Conservation (phyloP, 1,140 invertebrate species). For the Solenopsis invicta region DNA sequence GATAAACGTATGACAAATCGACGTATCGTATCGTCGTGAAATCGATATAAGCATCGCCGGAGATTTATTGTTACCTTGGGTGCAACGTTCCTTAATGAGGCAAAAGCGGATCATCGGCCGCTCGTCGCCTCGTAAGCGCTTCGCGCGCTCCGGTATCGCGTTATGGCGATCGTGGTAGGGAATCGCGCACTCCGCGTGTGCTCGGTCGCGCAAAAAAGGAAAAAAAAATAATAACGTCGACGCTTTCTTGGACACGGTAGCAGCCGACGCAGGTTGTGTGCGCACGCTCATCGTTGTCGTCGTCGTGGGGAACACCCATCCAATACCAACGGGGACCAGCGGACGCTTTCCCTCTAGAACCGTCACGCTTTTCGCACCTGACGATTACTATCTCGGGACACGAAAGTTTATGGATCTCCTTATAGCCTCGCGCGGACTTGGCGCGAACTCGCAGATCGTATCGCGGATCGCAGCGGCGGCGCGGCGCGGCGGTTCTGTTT, state of each 20-base stretch:
- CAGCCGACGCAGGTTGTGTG: slow-evolving; percentile 20
- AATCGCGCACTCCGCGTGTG: background rate
- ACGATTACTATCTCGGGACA: slow-evolving; percentile 83
- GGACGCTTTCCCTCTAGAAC: slow-evolving; percentile 85
- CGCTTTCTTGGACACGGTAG: slow-evolving; percentile 29
- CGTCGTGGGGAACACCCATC: slow-evolving; percentile 43
- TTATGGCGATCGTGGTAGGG: background rate
- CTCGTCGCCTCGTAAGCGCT: slow-evolving; percentile 5
- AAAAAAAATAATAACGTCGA: background rate
- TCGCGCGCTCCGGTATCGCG: slow-evolving; percentile 17
- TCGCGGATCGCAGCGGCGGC: slow-evolving; percentile 52
- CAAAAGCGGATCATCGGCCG: slow-evolving; percentile 49
- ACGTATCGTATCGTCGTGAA: slow-evolving; percentile 58
- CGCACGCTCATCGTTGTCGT: slow-evolving; percentile 48
- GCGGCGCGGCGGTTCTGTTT: slow-evolving; percentile 25
- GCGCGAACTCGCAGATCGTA: slow-evolving; percentile 68
- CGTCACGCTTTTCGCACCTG: slow-evolving; percentile 87
- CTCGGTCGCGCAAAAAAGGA: background rate
- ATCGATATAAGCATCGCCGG: slow-evolving; percentile 50
- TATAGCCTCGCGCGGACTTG: slow-evolving; percentile 49
- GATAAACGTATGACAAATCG: slow-evolving; percentile 64
- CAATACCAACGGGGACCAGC: slow-evolving; percentile 50
- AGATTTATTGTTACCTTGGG: slow-evolving; percentile 56
- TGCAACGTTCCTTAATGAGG: slow-evolving; percentile 58
- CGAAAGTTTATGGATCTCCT: slow-evolving; percentile 83